Percentiles rank a stretch among this genome's conserved stretches.
These are phyloP conservation scores for Limosa lapponica DNA, from an alignment of 2,797 vertebrate species.

Conservation along the genomic window DNA sequence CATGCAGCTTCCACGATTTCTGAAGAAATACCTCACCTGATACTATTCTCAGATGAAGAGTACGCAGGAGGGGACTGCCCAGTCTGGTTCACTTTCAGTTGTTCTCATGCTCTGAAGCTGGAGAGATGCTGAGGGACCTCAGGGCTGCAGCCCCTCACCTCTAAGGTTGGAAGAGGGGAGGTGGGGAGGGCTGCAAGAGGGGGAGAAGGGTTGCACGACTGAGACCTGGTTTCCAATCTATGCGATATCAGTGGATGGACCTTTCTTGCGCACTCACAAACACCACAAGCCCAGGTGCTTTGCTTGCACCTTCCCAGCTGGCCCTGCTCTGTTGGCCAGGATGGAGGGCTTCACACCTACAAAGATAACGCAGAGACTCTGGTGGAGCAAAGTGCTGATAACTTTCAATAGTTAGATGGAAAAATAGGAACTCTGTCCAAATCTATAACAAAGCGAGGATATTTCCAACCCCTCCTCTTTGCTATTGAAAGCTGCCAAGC, in stretches of 20 bases:
- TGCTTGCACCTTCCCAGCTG: neutral
- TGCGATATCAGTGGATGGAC: neutral
- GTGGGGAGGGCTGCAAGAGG: neutral
- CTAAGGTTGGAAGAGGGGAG: neutral
- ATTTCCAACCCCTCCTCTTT: neutral
- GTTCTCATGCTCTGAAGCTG: neutral
- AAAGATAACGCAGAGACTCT: neutral
- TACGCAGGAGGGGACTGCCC: neutral
- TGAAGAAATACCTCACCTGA: neutral
- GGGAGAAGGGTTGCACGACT: neutral
- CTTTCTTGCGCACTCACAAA: neutral
- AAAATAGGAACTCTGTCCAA: slow-evolving; percentile 1
- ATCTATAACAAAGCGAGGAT: neutral
- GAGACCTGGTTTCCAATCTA: neutral
- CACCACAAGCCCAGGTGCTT: neutral
- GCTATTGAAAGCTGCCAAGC: neutral
- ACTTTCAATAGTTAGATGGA: neutral
- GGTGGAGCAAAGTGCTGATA: neutral
- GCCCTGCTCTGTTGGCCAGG: neutral
- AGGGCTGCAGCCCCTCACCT: neutral
- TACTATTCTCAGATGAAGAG: neutral
- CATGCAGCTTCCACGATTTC: neutral
- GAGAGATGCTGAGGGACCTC: neutral
- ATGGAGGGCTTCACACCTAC: neutral
- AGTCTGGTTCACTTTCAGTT: neutral